phyloP scores from a whole-genome alignment of 2,113 vertebrate species.

The Lagopus leucura region DNA sequence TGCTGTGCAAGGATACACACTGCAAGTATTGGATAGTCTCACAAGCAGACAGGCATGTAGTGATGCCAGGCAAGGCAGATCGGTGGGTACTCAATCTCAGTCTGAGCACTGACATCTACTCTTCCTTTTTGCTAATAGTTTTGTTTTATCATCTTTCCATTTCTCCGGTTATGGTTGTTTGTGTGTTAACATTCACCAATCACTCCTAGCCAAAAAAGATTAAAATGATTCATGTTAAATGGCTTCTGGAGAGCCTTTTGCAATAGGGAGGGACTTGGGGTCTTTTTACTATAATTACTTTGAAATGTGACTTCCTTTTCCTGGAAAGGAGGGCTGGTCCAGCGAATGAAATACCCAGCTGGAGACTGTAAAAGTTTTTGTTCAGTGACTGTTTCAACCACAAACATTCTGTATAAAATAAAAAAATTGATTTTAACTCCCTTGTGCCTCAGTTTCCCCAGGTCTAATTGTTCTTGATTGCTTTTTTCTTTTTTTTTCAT shows the following conservation, averaged over 20 bases:
- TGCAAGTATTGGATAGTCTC: background rate
- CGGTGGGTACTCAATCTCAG: background rate
- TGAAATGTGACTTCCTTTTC: constrained; percentile 73
- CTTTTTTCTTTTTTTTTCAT: background rate
- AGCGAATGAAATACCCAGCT: constrained; percentile 59
- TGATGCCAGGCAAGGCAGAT: background rate
- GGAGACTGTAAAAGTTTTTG: constrained; percentile 36
- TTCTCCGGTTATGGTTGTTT: background rate
- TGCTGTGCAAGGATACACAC: background rate
- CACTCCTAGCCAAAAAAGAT: background rate
- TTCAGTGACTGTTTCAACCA: constrained; percentile 19
- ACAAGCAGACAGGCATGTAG: background rate
- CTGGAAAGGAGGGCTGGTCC: constrained; percentile 47
- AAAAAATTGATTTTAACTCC: constrained; percentile 25
- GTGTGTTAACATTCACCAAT: background rate
- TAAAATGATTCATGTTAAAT: constrained; percentile 16
- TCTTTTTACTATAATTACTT: constrained; percentile 56
- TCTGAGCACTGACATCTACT: background rate
- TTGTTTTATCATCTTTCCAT: background rate
- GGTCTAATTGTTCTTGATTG: background rate
- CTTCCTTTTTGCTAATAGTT: background rate
- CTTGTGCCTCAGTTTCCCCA: constrained; percentile 52
- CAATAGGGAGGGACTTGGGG: background rate
- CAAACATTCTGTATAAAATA: background rate
- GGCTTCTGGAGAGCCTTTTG: constrained; percentile 31